phyloP scores from a whole-genome alignment of 2,888 invertebrate genomes.

The Clanis bilineata region DNA sequence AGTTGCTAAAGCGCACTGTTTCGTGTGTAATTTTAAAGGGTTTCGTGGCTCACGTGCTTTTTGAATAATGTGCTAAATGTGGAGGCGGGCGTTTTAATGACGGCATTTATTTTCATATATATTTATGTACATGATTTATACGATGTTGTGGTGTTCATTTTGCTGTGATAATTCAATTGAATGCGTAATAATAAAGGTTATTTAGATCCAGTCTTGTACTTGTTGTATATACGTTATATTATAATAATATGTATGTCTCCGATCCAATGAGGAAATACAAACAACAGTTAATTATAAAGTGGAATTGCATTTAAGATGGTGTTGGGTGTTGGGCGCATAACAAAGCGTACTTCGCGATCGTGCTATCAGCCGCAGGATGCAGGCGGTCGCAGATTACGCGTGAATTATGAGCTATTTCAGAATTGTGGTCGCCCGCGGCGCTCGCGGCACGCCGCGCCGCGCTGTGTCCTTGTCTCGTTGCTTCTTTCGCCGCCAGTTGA shows the following conservation, averaged over 20 bases:
- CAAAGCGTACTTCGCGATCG: conserved; percentile 52
- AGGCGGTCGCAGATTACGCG: conserved; percentile 61
- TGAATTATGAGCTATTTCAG: conserved; percentile 69
- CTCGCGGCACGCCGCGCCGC: conserved; percentile 19
- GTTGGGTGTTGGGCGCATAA: conserved; percentile 35
- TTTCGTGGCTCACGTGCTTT: conserved; percentile 74
- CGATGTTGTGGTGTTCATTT: background rate
- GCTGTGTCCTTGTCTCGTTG: conserved; percentile 23
- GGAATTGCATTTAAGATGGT: conserved; percentile 46
- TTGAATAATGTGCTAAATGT: conserved; percentile 76
- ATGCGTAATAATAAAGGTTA: background rate
- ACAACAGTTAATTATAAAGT: conserved; percentile 50
- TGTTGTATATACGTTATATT: background rate
- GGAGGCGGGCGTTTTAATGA: conserved; percentile 59
- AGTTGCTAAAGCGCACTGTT: conserved; percentile 80
- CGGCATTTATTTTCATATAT: conserved; percentile 28
- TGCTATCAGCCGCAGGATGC: conserved; percentile 68
- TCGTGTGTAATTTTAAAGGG: conserved; percentile 80
- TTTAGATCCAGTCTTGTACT: background rate
- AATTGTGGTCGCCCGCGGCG: conserved; percentile 58
- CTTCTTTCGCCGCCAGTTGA: conserved; percentile 33
- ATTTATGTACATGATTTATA: conserved; percentile 8
- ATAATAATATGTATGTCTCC: background rate
- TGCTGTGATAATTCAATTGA: background rate
- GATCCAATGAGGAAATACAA: conserved; percentile 11